Percentiles rank a stretch among this genome's conserved stretches.
Evolutionary conservation across 1,140 invertebrate species (phyloP).

Genomic region (Eueides isabella): DNA sequence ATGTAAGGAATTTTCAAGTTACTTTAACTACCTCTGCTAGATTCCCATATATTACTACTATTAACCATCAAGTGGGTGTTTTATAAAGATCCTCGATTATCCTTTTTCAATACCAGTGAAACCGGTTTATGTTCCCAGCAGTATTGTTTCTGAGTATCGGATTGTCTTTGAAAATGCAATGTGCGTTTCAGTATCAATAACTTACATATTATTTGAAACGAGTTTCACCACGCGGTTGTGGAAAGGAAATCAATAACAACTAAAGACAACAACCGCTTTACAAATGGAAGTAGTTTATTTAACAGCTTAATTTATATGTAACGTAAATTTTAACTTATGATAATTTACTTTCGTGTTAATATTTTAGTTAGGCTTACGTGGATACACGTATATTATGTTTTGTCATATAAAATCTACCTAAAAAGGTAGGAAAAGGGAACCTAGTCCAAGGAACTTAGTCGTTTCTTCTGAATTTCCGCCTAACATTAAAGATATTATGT

Average conservation of each 20-base stretch:
- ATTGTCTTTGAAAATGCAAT: slow-evolving; percentile 30
- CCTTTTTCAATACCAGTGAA: slow-evolving; percentile 30
- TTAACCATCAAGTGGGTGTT: slow-evolving; percentile 16
- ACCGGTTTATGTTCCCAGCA: slow-evolving; percentile 36
- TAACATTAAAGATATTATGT: not conserved
- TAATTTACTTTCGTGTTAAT: no score
- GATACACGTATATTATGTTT: no score
- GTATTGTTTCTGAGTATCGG: slow-evolving; percentile 38
- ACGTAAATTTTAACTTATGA: not conserved
- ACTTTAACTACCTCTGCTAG: not conserved
- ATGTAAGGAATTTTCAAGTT: no score
- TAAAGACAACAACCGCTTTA: not conserved
- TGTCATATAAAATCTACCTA: no score
- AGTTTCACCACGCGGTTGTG: slow-evolving; percentile 5
- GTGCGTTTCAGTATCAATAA: slow-evolving; percentile 27
- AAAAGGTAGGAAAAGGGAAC: no score
- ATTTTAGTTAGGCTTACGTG: no score
- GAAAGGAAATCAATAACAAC: slow-evolving; percentile 10
- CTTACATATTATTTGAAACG: slow-evolving; percentile 22
- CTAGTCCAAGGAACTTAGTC: no score
- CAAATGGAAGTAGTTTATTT: slow-evolving; percentile 3
- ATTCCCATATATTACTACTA: slow-evolving; percentile 8
- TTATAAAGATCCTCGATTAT: slow-evolving; percentile 21
- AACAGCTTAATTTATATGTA: slow-evolving; percentile 3
- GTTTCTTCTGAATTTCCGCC: no score